Base-by-base conservation (phyloP, 2,888 invertebrate species). In the Teleogryllus oceanicus region DNA sequence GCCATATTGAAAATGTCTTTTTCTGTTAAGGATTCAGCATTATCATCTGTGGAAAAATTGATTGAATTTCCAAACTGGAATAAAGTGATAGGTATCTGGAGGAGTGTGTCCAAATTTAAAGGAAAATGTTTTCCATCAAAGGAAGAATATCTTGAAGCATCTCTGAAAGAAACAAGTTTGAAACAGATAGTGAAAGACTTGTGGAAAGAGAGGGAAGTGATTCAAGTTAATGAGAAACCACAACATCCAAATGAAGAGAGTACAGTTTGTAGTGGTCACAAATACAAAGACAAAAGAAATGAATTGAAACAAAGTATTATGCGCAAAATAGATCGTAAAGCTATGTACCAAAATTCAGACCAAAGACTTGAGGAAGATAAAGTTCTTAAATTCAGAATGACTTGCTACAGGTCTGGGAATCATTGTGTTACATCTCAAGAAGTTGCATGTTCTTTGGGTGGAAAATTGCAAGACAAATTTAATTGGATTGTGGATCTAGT, bases 401-500 rank as follows among this genome's bases (percentile, higher is more conserved):
- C 91, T 0, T 91, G 91, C 83, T 87, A 89, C 82, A 86, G 91
- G 77, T 85, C 85, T 75, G 91, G 91, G 2, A 86, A 86, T n/a
- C 91, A 91, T 85, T 84, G 85, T 2, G 91, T 91, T 84, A 86
- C 88, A 79, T 91, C 91, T 0, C 87, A 88, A 84, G 89, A 90
- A 76, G 90, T 89, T 37, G 90, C 90, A 11, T 84, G 86, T 18
- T 85, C 85, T 79, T 88, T 91, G 83, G 91, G 91, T 11, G 90
- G 89, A 20, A 87, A 87, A 77, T 84, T 91, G 24, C 89, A 91
- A 83, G 89, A 90, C 79, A 87, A 87, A 82, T 90, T 89, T 84
- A 85, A 88, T 24, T 91, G 91, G 91, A 87, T 89, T 81, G 90
- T 91, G 5, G 88, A 90, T 82, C 86, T 91, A 83, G 88, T 87